phyloP scores from a whole-genome alignment of 2,113 vertebrate species.

The Halichoeres trimaculatus region DNA sequence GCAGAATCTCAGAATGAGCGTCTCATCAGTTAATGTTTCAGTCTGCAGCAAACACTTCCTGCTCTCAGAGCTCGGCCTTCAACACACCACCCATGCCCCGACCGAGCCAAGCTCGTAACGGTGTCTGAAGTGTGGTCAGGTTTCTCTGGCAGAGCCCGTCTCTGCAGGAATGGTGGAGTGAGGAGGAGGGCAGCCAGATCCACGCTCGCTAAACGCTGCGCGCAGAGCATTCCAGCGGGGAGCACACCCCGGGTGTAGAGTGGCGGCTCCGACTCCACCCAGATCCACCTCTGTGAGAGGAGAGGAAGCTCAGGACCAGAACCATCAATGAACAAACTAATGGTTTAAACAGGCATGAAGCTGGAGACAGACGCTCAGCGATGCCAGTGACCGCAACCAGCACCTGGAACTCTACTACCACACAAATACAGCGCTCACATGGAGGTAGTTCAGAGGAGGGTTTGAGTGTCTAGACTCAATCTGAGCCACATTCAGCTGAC shows the following conservation, averaged over 20 bases:
- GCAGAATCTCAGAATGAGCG: constrained; percentile 50
- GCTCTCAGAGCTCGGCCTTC: constrained; percentile 31
- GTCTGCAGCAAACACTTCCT: constrained; percentile 57
- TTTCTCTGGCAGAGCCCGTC: constrained; percentile 47
- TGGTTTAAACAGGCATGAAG: not conserved
- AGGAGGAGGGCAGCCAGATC: constrained; percentile 30
- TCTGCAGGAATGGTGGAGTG: constrained; percentile 44
- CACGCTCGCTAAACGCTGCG: constrained; percentile 32
- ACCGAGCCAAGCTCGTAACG: constrained; percentile 46
- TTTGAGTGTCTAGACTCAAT: too few species aligned
- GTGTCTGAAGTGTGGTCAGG: constrained; percentile 44
- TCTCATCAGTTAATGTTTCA: constrained; percentile 44
- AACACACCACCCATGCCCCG: constrained; percentile 29
- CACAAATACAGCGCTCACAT: too few species aligned
- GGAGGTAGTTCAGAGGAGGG: too few species aligned
- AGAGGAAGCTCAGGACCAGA: constrained; percentile 5
- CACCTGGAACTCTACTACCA: too few species aligned
- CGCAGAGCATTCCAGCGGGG: constrained; percentile 54
- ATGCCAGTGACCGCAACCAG: too few species aligned
- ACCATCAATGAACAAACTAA: not conserved
- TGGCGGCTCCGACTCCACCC: constrained; percentile 57
- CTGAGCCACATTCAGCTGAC: too few species aligned
- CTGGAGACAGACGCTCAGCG: too few species aligned
- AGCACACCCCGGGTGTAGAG: constrained; percentile 50
- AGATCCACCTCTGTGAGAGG: constrained; percentile 16